A percentile compares a stretch with the other conserved stretches of the same genome.
Conservation (phyloP, 2,113 vertebrate genomes). For the Acrocephalus arundinaceus region DNA sequence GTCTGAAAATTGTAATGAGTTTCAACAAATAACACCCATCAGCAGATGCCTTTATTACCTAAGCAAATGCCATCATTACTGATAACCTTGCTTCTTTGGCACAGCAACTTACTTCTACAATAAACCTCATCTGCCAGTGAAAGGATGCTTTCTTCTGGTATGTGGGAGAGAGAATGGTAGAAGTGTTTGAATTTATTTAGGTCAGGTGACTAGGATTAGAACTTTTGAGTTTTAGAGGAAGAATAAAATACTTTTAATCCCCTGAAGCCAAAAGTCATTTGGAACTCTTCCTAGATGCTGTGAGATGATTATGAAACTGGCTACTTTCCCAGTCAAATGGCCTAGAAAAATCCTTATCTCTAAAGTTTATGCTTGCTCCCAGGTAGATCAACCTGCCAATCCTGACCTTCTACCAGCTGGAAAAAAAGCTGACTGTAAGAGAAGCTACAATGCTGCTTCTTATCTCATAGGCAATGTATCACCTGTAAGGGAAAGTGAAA, state of each 20-base stretch:
- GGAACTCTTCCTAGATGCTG: conserved; percentile 53
- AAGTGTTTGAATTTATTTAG: conserved; percentile 14
- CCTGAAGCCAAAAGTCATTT: conserved; percentile 21
- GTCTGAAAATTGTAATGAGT: not conserved
- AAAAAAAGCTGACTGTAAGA: conserved; percentile 46
- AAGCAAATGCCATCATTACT: not conserved
- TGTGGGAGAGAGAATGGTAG: not conserved
- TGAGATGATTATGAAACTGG: conserved; percentile 29
- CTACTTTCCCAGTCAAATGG: conserved; percentile 56
- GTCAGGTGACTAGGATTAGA: not conserved
- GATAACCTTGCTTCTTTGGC: conserved; percentile 7
- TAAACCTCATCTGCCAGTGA: not conserved
- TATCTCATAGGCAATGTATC: not conserved
- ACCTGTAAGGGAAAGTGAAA: conserved; percentile 13
- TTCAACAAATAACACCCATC: conserved; percentile 28
- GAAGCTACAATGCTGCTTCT: not conserved
- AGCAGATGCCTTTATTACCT: conserved; percentile 48
- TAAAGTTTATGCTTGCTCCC: conserved; percentile 13
- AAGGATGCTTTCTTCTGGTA: not conserved
- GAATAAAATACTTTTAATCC: conserved; percentile 35
- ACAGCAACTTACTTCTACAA: not conserved
- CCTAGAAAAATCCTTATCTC: conserved; percentile 61
- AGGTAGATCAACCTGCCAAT: conserved; percentile 61
- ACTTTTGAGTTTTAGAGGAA: conserved; percentile 1
- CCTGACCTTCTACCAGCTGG: conserved; percentile 38